These are phyloP conservation scores for Hydroisotoma schaefferi DNA, from an alignment of 2,888 invertebrate species.

Conservation along the genomic window DNA sequence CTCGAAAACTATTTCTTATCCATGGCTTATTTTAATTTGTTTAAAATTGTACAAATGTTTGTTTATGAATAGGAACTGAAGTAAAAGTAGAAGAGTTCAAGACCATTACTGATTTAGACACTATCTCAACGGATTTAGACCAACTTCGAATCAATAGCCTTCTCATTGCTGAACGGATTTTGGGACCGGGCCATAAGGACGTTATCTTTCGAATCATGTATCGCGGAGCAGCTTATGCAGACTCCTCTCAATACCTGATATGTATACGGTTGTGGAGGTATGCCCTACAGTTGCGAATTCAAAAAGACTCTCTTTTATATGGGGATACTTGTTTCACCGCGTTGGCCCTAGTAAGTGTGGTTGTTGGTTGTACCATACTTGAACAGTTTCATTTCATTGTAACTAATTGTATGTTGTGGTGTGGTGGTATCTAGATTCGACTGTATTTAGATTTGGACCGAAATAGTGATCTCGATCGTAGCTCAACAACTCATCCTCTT, in stretches of 20 bases:
- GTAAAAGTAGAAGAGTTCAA: constrained; percentile 63
- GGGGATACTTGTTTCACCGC: constrained; percentile 82
- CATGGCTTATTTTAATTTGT: background rate
- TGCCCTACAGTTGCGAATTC: constrained; percentile 73
- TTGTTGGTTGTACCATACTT: constrained; percentile 60
- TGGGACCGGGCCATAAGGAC: constrained; percentile 82
- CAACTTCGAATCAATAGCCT: constrained; percentile 81
- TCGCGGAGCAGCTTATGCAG: constrained; percentile 58
- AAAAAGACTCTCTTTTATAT: constrained; percentile 67
- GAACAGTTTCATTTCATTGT: background rate
- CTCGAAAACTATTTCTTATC: background rate
- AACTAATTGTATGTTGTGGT: background rate
- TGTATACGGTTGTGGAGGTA: constrained; percentile 85
- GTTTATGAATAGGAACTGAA: constrained; percentile 29
- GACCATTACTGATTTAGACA: constrained; percentile 65
- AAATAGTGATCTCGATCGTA: constrained; percentile 37
- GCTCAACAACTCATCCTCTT: constrained; percentile 33
- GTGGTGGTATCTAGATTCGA: constrained; percentile 36
- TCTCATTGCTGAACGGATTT: constrained; percentile 74
- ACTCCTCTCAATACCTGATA: constrained; percentile 64
- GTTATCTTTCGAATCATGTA: constrained; percentile 74
- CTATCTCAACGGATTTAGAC: constrained; percentile 74
- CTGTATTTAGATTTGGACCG: constrained; percentile 47
- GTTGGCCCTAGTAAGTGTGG: constrained; percentile 73
- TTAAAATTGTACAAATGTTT: background rate